Base-by-base conservation (phyloP, 1,140 invertebrate genomes). In the Littorina saxatilis region DNA sequence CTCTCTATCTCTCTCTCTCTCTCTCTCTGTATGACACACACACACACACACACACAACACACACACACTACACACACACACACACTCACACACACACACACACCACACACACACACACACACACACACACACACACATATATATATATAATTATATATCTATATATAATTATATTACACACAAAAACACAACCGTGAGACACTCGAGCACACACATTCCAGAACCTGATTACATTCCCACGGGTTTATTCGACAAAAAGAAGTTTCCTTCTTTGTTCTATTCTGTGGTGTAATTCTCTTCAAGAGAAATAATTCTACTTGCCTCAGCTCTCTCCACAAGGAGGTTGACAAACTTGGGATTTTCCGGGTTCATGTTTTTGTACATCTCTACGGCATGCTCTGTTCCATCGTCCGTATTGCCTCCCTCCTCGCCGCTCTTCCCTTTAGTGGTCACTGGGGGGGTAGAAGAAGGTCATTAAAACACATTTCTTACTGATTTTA, bases 291-390 rank as follows among this genome's bases (percentile, higher is more conserved):
- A n/a, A n/a, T n/a, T n/a, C n/a, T n/a, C n/a, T n/a, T n/a, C n/a
- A n/a, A n/a, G n/a, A n/a, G n/a, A n/a, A n/a, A n/a, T n/a, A n/a
- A n/a, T n/a, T 39, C 37, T 20, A n/a, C 80, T 66, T 85, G 89
- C 89, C 86, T 90, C 89, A 35, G 87, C 84, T 72, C 88, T 86
- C 2, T 78, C 63, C 3, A 87, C 84, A n/a, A 90, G 81, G 2
- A 83, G 84, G 47, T 85, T 82, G n/a, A 89, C 82, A 66, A 90
- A 85, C 0, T 73, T 83, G 50, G 84, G 80, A 74, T 88, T 84
- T n/a, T 80, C 85, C 13, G 87, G 74, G n/a, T 82, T 66, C 55
- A 87, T 47, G 68, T 86, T 86, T 76, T 85, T 86, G 74, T 85
- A 86, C n/a, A 89, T 66, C 40, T 85, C 77, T n/a, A 86, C 87